Percentiles rank a stretch among this genome's conserved stretches.
Evolutionary conservation across 2,797 vertebrate species (phyloP).

Genomic region (Mareca penelope): DNA sequence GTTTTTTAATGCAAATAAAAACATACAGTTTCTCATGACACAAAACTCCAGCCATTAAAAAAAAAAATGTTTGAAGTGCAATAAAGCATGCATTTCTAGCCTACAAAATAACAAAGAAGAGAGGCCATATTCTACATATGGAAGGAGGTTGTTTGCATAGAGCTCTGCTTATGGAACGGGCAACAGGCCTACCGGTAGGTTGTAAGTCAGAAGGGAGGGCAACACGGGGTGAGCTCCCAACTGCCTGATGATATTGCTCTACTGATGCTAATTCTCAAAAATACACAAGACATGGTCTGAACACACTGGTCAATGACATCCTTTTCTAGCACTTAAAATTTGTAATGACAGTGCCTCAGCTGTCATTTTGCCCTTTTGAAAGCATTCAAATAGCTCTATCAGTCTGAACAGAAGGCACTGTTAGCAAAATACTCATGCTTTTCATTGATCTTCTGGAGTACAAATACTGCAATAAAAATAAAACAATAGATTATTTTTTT

Average conservation of each 20-base stretch:
- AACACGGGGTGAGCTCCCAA: background rate
- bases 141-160: background rate
- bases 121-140: background rate
- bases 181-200: background rate
- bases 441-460: background rate
- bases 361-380: background rate
- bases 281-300: fast-evolving
- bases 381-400: background rate
- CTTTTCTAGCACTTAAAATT: background rate
- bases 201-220: background rate
- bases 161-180: background rate
- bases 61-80: background rate
- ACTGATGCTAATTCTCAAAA: background rate
- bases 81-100: background rate
- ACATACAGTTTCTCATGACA: background rate
- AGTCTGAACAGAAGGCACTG: background rate
- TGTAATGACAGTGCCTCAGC: background rate
- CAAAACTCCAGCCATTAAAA: background rate
- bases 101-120: background rate
- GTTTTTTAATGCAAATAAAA: background rate
- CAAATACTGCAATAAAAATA: background rate
- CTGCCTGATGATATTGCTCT: background rate
- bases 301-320: background rate
- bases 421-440: background rate
- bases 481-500: background rate